phyloP scores from a whole-genome alignment of 1,140 invertebrate genomes.

The Drosophila pseudoananassae region DNA sequence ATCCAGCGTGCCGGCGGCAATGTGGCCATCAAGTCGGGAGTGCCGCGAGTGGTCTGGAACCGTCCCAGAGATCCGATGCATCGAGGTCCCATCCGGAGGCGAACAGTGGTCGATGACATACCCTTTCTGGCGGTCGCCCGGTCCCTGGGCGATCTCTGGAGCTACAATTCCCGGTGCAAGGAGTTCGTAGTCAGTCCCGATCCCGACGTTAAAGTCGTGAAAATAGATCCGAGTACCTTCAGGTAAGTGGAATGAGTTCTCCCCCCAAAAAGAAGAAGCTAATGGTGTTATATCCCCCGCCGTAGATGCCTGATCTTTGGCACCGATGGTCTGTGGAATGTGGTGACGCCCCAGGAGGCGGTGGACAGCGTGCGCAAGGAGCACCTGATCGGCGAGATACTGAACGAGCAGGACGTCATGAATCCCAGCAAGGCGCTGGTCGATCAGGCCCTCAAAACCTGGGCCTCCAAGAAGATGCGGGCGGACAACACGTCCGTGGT shows the following conservation, averaged over 20 bases:
- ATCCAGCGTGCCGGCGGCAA: constrained; percentile 95
- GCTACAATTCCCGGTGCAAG: constrained; percentile 94
- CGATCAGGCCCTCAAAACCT: constrained; percentile 92
- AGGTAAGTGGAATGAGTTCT: constrained; percentile 85
- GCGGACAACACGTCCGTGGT: constrained; percentile 98
- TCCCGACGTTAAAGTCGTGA: constrained; percentile 95
- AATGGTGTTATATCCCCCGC: not conserved
- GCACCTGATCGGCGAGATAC: constrained; percentile 88
- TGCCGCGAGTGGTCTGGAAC: constrained; percentile 98
- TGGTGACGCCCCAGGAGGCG: constrained; percentile 93
- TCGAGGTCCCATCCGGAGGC: constrained; percentile 92
- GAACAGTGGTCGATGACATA: constrained; percentile 96
- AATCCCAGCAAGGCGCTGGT: constrained; percentile 97
- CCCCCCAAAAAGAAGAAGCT: not conserved
- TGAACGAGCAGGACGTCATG: constrained; percentile 83
- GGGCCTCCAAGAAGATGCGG: constrained; percentile 91
- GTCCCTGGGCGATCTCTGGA: constrained; percentile 98
- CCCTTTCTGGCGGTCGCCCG: constrained; percentile 98
- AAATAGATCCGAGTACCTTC: constrained; percentile 91
- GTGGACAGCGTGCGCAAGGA: constrained; percentile 93
- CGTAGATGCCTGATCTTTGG: constrained; percentile 95
- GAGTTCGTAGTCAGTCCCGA: constrained; percentile 98
- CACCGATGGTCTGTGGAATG: constrained; percentile 98
- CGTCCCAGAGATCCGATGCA: constrained; percentile 89
- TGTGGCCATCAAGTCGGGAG: constrained; percentile 95